These are phyloP conservation scores for Synergus itoensis DNA, from an alignment of 2,888 invertebrate genomes.

Conservation along the genomic window DNA sequence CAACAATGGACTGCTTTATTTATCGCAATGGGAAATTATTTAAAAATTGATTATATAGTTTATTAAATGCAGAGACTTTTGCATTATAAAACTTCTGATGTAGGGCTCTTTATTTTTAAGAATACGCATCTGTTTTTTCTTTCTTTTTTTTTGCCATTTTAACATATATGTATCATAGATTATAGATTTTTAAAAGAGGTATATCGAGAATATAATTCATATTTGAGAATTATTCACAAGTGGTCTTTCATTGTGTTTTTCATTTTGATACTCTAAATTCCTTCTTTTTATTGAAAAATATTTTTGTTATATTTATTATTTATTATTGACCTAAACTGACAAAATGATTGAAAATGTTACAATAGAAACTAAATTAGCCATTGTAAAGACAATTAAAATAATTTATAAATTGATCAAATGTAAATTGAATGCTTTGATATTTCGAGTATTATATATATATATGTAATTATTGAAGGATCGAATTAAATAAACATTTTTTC, in stretches of 20 bases:
- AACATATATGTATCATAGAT: constrained; percentile 35
- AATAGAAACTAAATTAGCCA: neutral
- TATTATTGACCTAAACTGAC: neutral
- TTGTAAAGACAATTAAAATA: neutral
- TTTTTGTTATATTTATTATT: neutral
- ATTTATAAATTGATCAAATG: neutral
- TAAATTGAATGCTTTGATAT: neutral
- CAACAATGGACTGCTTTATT: neutral
- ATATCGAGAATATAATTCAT: constrained; percentile 40
- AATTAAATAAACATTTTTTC: neutral
- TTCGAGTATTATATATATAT: neutral
- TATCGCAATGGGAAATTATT: neutral
- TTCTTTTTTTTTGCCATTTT: constrained; percentile 30
- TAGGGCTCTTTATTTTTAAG: constrained; percentile 24
- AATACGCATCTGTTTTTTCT: constrained; percentile 22
- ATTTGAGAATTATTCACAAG: constrained; percentile 33
- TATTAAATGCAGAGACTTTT: neutral
- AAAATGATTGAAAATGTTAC: neutral
- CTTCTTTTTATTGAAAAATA: neutral
- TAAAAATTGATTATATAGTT: neutral
- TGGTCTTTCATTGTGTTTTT: constrained; percentile 12
- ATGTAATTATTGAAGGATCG: neutral
- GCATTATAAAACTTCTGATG: constrained; percentile 12
- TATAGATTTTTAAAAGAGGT: constrained; percentile 39
- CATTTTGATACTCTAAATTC: neutral